These are phyloP conservation scores for Hydraecia micacea DNA, from an alignment of 2,888 invertebrate genomes.

Conservation along the genomic window DNA sequence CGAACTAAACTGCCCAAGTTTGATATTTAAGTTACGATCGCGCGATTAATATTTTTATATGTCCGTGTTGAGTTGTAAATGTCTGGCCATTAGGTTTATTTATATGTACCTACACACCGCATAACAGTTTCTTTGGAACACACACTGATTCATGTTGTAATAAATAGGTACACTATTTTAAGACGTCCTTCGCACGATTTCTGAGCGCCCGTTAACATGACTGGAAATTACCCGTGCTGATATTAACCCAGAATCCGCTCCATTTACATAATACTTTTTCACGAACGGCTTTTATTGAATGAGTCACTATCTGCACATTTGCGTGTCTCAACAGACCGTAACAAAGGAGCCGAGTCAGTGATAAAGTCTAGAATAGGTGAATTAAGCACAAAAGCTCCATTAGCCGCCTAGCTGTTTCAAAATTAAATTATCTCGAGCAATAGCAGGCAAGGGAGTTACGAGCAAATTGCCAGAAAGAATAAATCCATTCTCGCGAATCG, in stretches of 20 bases:
- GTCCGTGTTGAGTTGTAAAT: constrained; percentile 68
- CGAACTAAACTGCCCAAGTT: constrained; percentile 74
- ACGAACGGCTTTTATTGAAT: constrained; percentile 67
- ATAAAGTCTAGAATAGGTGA: constrained; percentile 70
- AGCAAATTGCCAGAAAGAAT: constrained; percentile 87
- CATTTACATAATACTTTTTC: constrained; percentile 77
- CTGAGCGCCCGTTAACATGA: constrained; percentile 81
- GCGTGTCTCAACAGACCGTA: constrained; percentile 65
- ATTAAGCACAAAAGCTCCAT: constrained; percentile 78
- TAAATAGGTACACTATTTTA: constrained; percentile 86
- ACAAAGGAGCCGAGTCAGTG: constrained; percentile 67
- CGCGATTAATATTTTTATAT: constrained; percentile 73
- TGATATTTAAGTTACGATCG: constrained; percentile 73
- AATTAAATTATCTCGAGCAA: constrained; percentile 82
- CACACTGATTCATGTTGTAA: constrained; percentile 81
- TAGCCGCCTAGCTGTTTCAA: constrained; percentile 75
- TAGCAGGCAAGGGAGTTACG: constrained; percentile 79
- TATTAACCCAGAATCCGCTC: constrained; percentile 80
- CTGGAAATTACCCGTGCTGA: constrained; percentile 81
- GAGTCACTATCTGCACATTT: constrained; percentile 67
- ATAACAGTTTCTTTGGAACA: constrained; percentile 75
- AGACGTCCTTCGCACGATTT: constrained; percentile 88
- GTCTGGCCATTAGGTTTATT: constrained; percentile 70
- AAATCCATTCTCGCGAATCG: constrained; percentile 87
- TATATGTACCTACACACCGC: constrained; percentile 68